Evolutionary conservation across 2,113 vertebrate species (phyloP).

Genomic region (Hyperopisus bebe): DNA sequence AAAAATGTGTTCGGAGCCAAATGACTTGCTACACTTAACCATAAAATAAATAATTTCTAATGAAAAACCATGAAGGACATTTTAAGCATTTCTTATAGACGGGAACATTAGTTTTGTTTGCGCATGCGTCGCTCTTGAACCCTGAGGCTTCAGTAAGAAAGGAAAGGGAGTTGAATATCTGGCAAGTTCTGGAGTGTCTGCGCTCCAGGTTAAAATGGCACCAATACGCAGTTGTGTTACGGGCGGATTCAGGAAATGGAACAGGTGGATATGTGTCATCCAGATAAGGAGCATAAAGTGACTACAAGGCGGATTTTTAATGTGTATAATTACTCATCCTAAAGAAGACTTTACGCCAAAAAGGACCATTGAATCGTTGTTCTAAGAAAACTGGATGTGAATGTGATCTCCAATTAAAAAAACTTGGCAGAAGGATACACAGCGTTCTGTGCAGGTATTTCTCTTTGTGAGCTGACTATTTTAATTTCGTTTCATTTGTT

Average conservation of each 20-base stretch:
- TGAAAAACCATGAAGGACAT: not conserved
- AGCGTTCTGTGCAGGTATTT: not conserved
- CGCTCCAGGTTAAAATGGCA: constrained; percentile 43
- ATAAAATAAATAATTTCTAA: not conserved
- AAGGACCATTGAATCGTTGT: not conserved
- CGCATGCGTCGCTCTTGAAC: not conserved
- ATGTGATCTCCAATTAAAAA: not conserved
- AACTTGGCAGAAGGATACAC: constrained; percentile 17
- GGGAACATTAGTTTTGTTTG: not conserved
- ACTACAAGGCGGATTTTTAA: not conserved
- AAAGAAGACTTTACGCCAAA: not conserved
- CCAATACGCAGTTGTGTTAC: constrained; percentile 31
- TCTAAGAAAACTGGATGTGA: not conserved
- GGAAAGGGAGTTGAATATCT: not conserved
- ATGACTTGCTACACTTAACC: not conserved
- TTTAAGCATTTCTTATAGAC: not conserved
- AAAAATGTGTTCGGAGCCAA: not conserved
- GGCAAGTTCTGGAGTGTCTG: constrained; percentile 10
- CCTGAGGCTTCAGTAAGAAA: not conserved
- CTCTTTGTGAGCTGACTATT: not conserved
- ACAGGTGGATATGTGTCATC: constrained; percentile 48
- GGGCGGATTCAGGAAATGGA: constrained; percentile 57
- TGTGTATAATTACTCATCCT: not conserved
- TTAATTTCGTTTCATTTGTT: not conserved
- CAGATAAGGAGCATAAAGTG: not conserved